A percentile compares a stretch with the other conserved stretches of the same genome.
phyloP scores from a whole-genome alignment of 2,113 vertebrate genomes.

The Sylvietta virens region DNA sequence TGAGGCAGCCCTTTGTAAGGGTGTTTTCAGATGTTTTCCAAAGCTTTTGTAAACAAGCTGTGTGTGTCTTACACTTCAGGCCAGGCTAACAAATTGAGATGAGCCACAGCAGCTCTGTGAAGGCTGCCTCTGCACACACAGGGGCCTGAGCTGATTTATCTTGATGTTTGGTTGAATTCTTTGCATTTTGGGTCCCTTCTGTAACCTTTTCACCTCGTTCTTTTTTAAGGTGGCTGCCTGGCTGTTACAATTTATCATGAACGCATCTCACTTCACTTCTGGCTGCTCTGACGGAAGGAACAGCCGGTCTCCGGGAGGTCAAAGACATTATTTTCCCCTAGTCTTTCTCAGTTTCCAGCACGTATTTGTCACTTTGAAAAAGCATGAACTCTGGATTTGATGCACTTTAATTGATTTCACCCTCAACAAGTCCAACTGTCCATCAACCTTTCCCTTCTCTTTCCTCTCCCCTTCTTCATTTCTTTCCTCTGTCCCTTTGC shows the following conservation, averaged over 20 bases:
- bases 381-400: constrained; percentile 94
- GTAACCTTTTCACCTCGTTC: constrained; percentile 80
- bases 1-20: not conserved
- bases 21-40: not conserved
- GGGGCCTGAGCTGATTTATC: constrained; percentile 73
- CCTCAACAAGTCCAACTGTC: constrained; percentile 80
- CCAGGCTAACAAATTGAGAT: constrained; percentile 43
- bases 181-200: constrained; percentile 72
- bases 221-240: constrained; percentile 76
- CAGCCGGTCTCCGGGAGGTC: constrained; percentile 79
- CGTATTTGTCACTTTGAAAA: constrained; percentile 90
- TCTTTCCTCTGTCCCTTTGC: constrained; percentile 48
- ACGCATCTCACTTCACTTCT: constrained; percentile 68
- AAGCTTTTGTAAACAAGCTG: not conserved
- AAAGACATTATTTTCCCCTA: constrained; percentile 75
- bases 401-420: constrained; percentile 95
- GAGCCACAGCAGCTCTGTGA: not conserved
- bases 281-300: constrained; percentile 73
- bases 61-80: not conserved
- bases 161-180: constrained; percentile 77
- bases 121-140: constrained; percentile 11
- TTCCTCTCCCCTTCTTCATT: constrained; percentile 39
- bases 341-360: constrained; percentile 80
- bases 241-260: constrained; percentile 80
- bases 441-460: constrained; percentile 66